Base-by-base conservation (phyloP, 92 coral and sea anemone genomes). In the Zoanthus solanderi region DNA sequence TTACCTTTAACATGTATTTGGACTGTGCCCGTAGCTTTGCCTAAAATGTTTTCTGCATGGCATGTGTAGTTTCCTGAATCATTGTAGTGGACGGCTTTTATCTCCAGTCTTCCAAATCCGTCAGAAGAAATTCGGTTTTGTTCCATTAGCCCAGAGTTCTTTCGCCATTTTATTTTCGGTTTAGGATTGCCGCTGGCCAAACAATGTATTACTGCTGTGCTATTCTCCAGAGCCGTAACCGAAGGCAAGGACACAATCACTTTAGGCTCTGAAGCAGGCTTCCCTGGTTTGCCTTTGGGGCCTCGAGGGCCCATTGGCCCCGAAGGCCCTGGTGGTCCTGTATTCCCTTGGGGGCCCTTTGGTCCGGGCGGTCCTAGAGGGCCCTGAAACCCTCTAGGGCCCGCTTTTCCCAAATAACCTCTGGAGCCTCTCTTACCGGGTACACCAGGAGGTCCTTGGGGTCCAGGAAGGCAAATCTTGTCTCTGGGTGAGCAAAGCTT, bases 181-280 rank as follows among this genome's bases (percentile, higher is more conserved):
- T 75, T 75, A 23, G 78, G 78, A 48, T 75, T 75, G 16, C 78
- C 78, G 78, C 78, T 75, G 60, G 16, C 78, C 32, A 75, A 75
- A 46, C 78, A 75, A 34, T 75, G 23, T 1, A 75, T 13, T 6
- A 75, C 60, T 45, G 78, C 78, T 6, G 78, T 46, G 14, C 78
- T 75, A 56, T 75, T 75, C 28, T 75, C 78, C 32, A 75, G 32
- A 45, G 78, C 78, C 18, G 78, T 75, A 45, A 75, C 57, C n/a
- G 58, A 46, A 47, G 60, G 78, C 30, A 75, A 57, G 78, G 78
- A 75, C 58, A 75, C 30, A 16, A 46, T 46, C 17, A 75, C 60
- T 46, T 75, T 56, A 57, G 78, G 78, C 78, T 14, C 78, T 45
- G 78, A 75, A 6, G 78, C 78, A 75, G 78, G 78, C 45, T 75